Evolutionary conservation across 2,888 invertebrate species (phyloP).

Genomic region (Entomobrya proxima): DNA sequence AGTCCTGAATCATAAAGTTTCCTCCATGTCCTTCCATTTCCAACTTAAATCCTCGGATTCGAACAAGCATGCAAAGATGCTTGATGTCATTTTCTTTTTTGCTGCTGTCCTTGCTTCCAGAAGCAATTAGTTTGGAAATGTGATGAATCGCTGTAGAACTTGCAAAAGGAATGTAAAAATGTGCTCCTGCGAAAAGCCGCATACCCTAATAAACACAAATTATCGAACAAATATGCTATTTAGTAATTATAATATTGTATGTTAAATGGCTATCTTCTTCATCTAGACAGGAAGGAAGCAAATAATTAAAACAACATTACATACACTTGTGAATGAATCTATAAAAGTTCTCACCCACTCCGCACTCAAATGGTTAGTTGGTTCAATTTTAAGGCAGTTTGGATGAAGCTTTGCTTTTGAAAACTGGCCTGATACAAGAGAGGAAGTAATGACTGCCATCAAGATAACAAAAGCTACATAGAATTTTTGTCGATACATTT

Average conservation of each 20-base stretch:
- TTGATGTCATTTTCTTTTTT: neutral
- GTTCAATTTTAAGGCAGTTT: constrained; percentile 49
- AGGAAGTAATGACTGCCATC: neutral
- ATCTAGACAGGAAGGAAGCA: neutral
- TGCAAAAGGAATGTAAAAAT: constrained; percentile 65
- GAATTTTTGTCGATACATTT: neutral
- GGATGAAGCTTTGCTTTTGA: constrained; percentile 52
- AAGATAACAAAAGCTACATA: neutral
- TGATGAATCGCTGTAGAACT: constrained; percentile 39
- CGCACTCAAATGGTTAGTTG: constrained; percentile 31
- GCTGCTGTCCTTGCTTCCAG: constrained; percentile 30
- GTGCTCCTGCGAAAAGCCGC: constrained; percentile 57
- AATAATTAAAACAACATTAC: neutral
- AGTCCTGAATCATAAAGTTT: constrained; percentile 51
- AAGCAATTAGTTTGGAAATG: constrained; percentile 45
- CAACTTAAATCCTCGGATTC: constrained; percentile 52
- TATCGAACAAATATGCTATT: neutral
- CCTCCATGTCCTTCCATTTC: constrained; percentile 48
- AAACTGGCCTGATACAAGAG: constrained; percentile 11
- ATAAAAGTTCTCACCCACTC: constrained; percentile 57
- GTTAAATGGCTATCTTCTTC: neutral
- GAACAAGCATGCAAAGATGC: constrained; percentile 48
- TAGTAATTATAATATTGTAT: neutral
- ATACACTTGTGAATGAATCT: neutral
- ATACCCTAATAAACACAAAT: constrained; percentile 33